Conservation (phyloP, 2,113 vertebrate genomes). For the Vimba vimba region DNA sequence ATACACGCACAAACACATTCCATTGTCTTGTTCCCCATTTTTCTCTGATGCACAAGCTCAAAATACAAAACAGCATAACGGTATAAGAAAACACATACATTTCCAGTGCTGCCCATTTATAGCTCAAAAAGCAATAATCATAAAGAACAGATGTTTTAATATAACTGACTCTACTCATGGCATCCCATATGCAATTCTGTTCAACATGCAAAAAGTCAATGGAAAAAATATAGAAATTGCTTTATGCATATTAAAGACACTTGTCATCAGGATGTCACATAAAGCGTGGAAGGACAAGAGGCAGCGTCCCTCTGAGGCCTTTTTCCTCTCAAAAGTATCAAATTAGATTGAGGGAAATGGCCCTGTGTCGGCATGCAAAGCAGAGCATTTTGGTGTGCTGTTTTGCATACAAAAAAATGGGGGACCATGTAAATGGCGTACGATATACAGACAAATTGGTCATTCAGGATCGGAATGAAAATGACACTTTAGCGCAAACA, state of each 20-base stretch:
- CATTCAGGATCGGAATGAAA: constrained; percentile 84
- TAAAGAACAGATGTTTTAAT: constrained; percentile 76
- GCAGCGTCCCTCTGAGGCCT: constrained; percentile 89
- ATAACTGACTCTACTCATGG: constrained; percentile 49
- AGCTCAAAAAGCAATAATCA: constrained; percentile 77
- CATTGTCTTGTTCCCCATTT: constrained; percentile 14
- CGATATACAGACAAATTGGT: constrained; percentile 99
- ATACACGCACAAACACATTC: background rate
- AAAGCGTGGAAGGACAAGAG: constrained; percentile 86
- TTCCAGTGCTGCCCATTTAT: constrained; percentile 25
- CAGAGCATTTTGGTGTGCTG: constrained; percentile 76
- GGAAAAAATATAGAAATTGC: constrained; percentile 78
- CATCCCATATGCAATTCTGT: constrained; percentile 73
- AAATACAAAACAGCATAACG: constrained; percentile 17
- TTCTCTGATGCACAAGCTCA: background rate
- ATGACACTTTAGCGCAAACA: constrained; percentile 81
- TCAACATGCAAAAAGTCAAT: constrained; percentile 72
- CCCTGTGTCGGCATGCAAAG: constrained; percentile 62
- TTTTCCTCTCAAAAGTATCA: constrained; percentile 96
- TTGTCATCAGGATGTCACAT: constrained; percentile 96
- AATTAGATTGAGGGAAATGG: constrained; percentile 99
- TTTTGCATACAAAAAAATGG: constrained; percentile 99
- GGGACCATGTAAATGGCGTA: constrained; percentile 92
- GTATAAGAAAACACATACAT: constrained; percentile 5
- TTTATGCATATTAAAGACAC: constrained; percentile 92